Evolutionary conservation across 2,797 vertebrate species (phyloP).

Genomic region (Epinephelus awoara): DNA sequence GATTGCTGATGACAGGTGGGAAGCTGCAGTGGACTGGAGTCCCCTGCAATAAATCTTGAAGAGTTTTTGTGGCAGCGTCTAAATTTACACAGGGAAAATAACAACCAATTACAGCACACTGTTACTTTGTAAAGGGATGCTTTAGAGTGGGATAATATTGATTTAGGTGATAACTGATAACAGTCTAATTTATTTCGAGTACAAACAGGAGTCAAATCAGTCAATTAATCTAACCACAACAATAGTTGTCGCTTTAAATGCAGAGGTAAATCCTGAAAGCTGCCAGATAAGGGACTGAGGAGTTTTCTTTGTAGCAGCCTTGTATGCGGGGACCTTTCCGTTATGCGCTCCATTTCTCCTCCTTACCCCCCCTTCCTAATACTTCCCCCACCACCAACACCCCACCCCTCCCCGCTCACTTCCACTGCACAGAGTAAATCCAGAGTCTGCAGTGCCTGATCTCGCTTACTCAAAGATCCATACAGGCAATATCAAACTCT

Average conservation of each 20-base stretch:
- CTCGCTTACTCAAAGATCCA: slow-evolving; percentile 63
- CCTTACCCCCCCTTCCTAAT: slow-evolving; percentile 37
- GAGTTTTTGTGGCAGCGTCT: slow-evolving; percentile 53
- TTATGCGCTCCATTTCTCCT: slow-evolving; percentile 63
- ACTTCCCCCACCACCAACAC: slow-evolving; percentile 27
- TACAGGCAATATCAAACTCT: slow-evolving; percentile 61
- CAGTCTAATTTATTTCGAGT: slow-evolving; percentile 50
- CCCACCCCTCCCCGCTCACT: slow-evolving; percentile 69
- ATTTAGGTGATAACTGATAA: slow-evolving; percentile 56
- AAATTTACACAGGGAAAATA: slow-evolving; percentile 51
- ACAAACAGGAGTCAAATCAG: slow-evolving; percentile 48
- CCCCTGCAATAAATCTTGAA: slow-evolving; percentile 66
- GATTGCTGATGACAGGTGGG: slow-evolving; percentile 70
- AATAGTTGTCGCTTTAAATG: slow-evolving; percentile 52
- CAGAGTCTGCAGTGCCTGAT: slow-evolving; percentile 89
- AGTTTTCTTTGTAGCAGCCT: slow-evolving; percentile 54
- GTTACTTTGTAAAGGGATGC: slow-evolving; percentile 37
- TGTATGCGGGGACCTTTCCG: slow-evolving; percentile 58
- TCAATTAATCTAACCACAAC: slow-evolving; percentile 48
- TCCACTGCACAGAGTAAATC: slow-evolving; percentile 85
- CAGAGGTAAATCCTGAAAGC: slow-evolving; percentile 51
- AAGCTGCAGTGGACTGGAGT: slow-evolving; percentile 70
- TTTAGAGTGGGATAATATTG: slow-evolving; percentile 39
- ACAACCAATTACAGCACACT: slow-evolving; percentile 52
- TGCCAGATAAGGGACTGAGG: slow-evolving; percentile 33